Evolutionary conservation across 2,113 vertebrate species (phyloP).

Genomic region (Hassar affinis): DNA sequence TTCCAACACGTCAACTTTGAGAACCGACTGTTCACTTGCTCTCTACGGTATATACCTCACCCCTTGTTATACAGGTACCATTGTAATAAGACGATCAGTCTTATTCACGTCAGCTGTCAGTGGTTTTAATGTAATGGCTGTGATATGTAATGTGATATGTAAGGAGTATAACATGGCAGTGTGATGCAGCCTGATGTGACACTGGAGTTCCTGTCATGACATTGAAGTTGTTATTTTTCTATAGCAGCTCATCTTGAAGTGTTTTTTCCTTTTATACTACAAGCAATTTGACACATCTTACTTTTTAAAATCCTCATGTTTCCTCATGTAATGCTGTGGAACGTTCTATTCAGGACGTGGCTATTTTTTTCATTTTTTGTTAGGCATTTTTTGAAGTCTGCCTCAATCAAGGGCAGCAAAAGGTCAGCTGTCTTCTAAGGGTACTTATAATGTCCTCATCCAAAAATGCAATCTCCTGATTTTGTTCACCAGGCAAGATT

Average conservation of each 20-base stretch:
- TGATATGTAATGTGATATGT: too few species aligned
- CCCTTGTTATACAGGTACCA: too few species aligned
- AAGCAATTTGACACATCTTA: not conserved
- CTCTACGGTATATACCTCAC: too few species aligned
- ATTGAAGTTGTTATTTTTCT: not conserved
- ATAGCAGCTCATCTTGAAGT: not conserved
- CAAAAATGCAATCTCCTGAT: not conserved
- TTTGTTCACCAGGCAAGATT: not conserved
- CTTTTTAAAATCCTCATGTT: not conserved
- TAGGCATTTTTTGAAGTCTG: not conserved
- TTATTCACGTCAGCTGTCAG: too few species aligned
- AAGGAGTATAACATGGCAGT: too few species aligned
- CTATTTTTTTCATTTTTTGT: not conserved
- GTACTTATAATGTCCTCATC: not conserved
- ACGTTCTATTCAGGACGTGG: not conserved
- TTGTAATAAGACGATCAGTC: too few species aligned
- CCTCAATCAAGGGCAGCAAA: not conserved
- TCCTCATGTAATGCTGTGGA: not conserved
- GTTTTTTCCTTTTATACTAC: not conserved
- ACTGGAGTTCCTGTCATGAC: too few species aligned
- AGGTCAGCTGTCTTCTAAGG: not conserved
- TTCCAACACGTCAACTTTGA: too few species aligned
- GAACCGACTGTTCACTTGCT: too few species aligned
- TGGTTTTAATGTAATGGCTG: too few species aligned
- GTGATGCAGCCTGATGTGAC: not conserved